Percentiles rank a stretch among this genome's conserved stretches.
Conservation (phyloP, 2,797 vertebrate genomes). For the Pseudopleuronectes americanus region DNA sequence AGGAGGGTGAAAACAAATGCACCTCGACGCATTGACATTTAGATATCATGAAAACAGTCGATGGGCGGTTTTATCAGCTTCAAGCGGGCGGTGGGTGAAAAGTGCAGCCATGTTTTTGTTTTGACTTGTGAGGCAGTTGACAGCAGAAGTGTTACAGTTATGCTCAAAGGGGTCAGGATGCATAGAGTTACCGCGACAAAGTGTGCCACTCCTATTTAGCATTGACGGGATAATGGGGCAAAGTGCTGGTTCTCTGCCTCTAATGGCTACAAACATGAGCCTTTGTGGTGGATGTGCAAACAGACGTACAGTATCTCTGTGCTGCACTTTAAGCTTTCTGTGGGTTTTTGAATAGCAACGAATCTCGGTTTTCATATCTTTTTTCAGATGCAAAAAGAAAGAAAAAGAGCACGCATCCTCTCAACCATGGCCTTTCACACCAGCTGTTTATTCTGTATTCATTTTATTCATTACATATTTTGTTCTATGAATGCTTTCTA, state of each 20-base stretch:
- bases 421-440: not conserved
- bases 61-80: slow-evolving; percentile 28
- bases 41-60: slow-evolving; percentile 36
- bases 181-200: slow-evolving; percentile 5
- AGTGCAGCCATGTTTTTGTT: slow-evolving; percentile 19
- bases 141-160: slow-evolving; percentile 2
- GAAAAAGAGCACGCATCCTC: slow-evolving; percentile 9
- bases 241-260: slow-evolving; percentile 49
- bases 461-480: not conserved
- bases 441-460: not conserved
- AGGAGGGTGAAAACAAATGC: slow-evolving; percentile 6
- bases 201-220: slow-evolving; percentile 42
- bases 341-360: not conserved
- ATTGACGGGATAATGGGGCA: slow-evolving; percentile 49
- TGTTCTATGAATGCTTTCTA: not conserved
- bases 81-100: slow-evolving; percentile 17
- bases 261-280: slow-evolving; percentile 45
- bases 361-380: not conserved
- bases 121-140: slow-evolving; percentile 10
- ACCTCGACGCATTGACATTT: slow-evolving; percentile 26
- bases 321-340: slow-evolving; percentile 1
- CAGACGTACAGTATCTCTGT: not conserved
- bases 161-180: slow-evolving; percentile 22
- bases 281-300: slow-evolving; percentile 40
- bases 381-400: not conserved